Evolutionary conservation across 1,140 invertebrate genomes (phyloP).

Genomic region (Zaprionus gabonicus): DNA sequence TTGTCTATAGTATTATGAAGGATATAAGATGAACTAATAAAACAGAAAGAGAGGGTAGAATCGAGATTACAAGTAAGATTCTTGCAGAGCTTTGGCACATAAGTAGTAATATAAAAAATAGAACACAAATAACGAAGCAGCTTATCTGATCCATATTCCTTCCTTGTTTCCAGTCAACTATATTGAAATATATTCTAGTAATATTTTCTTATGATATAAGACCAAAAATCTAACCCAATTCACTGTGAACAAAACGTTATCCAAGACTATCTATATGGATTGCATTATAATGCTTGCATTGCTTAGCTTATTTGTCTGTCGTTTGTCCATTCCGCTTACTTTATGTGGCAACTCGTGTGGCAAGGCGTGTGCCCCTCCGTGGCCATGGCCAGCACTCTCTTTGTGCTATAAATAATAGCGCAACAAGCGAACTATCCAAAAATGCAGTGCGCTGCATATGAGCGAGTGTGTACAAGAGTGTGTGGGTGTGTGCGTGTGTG

Average conservation of each 20-base stretch:
- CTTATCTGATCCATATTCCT: too few relatives aligned
- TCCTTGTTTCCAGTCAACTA: too few relatives aligned
- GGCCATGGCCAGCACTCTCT: conserved; percentile 15
- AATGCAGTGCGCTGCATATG: conserved; percentile 31
- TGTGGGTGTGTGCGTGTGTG: conserved; percentile 6
- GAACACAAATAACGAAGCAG: too few relatives aligned
- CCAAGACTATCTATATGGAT: not conserved
- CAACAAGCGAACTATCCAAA: conserved; percentile 47
- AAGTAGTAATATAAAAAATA: too few relatives aligned
- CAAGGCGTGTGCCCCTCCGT: not conserved
- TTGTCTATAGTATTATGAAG: not conserved
- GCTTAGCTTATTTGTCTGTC: conserved; percentile 30
- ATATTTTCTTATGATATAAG: not conserved
- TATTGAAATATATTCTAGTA: too few relatives aligned
- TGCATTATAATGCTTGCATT: conserved; percentile 10
- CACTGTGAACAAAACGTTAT: not conserved
- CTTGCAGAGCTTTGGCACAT: too few relatives aligned
- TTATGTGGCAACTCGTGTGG: not conserved
- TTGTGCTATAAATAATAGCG: conserved; percentile 45
- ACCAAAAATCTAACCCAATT: not conserved
- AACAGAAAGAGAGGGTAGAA: too few relatives aligned
- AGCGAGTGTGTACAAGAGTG: conserved; percentile 10
- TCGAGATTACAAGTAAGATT: too few relatives aligned
- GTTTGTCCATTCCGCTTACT: not conserved
- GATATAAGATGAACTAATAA: too few relatives aligned